phyloP scores from a whole-genome alignment of 2,797 vertebrate species.

The Morelia viridis region DNA sequence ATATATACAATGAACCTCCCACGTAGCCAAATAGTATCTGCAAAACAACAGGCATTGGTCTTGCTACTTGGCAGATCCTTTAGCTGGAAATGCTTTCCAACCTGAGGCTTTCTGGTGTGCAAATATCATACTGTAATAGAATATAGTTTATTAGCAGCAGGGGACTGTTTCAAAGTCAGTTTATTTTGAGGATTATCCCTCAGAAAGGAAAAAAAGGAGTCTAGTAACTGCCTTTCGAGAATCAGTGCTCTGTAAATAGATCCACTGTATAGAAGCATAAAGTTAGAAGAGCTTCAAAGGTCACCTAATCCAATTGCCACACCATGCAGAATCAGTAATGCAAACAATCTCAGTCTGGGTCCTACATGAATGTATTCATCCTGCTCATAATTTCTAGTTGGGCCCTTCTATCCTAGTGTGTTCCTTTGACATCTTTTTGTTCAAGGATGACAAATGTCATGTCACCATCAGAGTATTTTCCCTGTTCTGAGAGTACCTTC shows the following conservation, averaged over 20 bases:
- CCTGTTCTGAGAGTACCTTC: not conserved
- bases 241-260: not conserved
- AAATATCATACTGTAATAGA: not conserved
- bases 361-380: not conserved
- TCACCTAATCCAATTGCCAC: not conserved
- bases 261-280: not conserved
- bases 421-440: not conserved
- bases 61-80: not conserved
- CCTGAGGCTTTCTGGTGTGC: not conserved
- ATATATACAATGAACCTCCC: not conserved
- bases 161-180: not conserved
- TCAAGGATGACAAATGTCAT: not conserved
- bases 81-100: not conserved
- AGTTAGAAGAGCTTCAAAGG: not conserved
- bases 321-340: not conserved
- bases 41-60: not conserved
- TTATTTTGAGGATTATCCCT: constrained; percentile 5
- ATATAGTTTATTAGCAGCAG: not conserved
- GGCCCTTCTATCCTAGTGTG: not conserved
- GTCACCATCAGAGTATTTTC: not conserved
- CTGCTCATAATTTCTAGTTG: not conserved
- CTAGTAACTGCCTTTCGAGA: not conserved
- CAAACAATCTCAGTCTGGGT: not conserved
- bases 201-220: not conserved
- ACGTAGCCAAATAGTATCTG: not conserved